phyloP scores from a whole-genome alignment of 2,797 vertebrate genomes.

The Spea hammondii region DNA sequence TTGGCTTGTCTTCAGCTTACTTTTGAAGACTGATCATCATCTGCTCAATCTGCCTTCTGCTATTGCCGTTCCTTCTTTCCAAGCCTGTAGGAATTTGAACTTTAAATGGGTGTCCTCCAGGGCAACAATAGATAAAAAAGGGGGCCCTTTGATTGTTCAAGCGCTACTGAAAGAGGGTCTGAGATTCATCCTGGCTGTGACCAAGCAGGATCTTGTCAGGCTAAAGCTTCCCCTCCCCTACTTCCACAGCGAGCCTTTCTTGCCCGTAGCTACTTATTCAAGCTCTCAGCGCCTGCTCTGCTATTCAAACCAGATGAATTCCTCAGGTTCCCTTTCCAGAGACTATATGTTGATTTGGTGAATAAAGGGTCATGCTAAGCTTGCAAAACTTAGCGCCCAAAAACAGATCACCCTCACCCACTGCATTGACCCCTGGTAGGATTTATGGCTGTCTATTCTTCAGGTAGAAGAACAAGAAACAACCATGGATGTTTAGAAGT shows the following conservation, averaged over 20 bases:
- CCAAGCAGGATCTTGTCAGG: constrained; percentile 63
- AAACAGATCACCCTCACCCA: constrained; percentile 53
- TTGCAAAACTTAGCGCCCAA: constrained; percentile 50
- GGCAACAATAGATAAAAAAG: constrained; percentile 69
- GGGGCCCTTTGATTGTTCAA: constrained; percentile 69
- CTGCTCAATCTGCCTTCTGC: constrained; percentile 61
- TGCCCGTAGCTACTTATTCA: constrained; percentile 61
- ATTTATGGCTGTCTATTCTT: constrained; percentile 62
- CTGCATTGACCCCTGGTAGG: constrained; percentile 53
- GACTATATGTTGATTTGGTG: constrained; percentile 60
- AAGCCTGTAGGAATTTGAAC: constrained; percentile 69
- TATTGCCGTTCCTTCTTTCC: constrained; percentile 64
- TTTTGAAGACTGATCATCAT: constrained; percentile 67
- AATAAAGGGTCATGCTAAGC: constrained; percentile 58
- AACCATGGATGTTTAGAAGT: constrained; percentile 54
- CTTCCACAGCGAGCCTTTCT: constrained; percentile 56
- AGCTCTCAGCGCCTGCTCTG: constrained; percentile 53
- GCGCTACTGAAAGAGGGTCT: constrained; percentile 59
- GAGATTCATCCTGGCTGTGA: constrained; percentile 63
- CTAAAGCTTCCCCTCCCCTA: constrained; percentile 52
- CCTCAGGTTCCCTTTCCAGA: constrained; percentile 59
- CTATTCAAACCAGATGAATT: constrained; percentile 63
- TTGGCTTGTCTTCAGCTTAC: constrained; percentile 66
- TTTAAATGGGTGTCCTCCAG: constrained; percentile 67
- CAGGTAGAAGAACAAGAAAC: constrained; percentile 41